phyloP scores from a whole-genome alignment of 2,113 vertebrate species.

The Jacana jacana region DNA sequence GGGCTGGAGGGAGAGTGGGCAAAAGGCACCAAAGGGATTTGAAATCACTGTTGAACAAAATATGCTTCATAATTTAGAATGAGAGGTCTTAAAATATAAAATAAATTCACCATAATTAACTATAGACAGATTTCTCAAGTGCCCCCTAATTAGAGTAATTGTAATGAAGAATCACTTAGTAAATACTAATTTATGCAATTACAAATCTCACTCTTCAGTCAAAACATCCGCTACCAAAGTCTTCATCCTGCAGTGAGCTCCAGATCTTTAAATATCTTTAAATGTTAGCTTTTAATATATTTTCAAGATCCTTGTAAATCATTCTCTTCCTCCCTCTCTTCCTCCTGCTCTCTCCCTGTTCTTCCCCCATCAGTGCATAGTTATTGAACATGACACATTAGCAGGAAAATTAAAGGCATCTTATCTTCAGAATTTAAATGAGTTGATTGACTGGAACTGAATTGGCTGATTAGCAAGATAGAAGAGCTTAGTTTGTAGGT shows the following conservation, averaged over 20 bases:
- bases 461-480: neutral
- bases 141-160: neutral
- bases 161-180: neutral
- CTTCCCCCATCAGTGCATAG: neutral
- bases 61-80: neutral
- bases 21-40: neutral
- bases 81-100: neutral
- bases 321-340: neutral
- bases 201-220: neutral
- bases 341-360: neutral
- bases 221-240: neutral
- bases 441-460: neutral
- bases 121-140: neutral
- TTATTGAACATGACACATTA: neutral
- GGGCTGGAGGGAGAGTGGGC: neutral
- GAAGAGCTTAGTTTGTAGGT: neutral
- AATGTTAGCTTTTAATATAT: neutral
- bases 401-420: neutral
- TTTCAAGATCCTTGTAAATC: neutral
- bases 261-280: neutral
- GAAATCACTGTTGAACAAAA: neutral
- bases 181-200: neutral
- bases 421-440: constrained; percentile 5
- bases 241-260: neutral
- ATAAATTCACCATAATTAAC: neutral